phyloP scores from a whole-genome alignment of 2,113 vertebrate genomes.

The Egretta garzetta region DNA sequence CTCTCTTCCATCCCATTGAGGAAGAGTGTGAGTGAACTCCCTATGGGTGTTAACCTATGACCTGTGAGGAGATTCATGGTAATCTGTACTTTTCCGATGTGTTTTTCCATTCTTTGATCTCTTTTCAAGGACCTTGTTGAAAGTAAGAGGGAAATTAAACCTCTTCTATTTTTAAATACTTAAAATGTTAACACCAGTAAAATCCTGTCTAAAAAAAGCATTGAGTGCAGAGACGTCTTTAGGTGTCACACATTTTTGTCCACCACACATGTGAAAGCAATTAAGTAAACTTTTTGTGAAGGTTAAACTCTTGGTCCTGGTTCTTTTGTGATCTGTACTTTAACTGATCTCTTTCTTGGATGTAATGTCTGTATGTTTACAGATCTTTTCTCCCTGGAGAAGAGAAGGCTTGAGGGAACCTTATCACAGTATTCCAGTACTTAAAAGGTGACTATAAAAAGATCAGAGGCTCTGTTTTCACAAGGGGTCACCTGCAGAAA shows the following conservation, averaged over 20 bases:
- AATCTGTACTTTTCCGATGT: not conserved
- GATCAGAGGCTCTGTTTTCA: not conserved
- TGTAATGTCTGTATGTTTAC: not conserved
- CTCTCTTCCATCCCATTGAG: not conserved
- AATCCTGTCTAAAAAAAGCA: not conserved
- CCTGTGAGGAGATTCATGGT: not conserved
- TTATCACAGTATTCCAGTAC: not conserved
- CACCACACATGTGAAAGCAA: not conserved
- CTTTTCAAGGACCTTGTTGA: not conserved
- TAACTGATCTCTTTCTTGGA: not conserved
- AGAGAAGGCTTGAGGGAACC: not conserved
- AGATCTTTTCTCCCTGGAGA: not conserved
- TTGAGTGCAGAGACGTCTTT: not conserved
- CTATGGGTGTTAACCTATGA: not conserved
- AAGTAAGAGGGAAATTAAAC: not conserved
- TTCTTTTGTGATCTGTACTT: not conserved
- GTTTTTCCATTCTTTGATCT: not conserved
- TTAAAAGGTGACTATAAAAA: not conserved
- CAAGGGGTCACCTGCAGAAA: not conserved
- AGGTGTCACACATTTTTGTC: not conserved
- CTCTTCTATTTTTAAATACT: not conserved
- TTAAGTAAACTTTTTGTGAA: not conserved
- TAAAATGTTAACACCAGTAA: not conserved
- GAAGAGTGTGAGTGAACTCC: fast-evolving
- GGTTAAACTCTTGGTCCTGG: not conserved